Conservation (phyloP, 1,140 invertebrate species). For the Drosophila carrolli region DNA sequence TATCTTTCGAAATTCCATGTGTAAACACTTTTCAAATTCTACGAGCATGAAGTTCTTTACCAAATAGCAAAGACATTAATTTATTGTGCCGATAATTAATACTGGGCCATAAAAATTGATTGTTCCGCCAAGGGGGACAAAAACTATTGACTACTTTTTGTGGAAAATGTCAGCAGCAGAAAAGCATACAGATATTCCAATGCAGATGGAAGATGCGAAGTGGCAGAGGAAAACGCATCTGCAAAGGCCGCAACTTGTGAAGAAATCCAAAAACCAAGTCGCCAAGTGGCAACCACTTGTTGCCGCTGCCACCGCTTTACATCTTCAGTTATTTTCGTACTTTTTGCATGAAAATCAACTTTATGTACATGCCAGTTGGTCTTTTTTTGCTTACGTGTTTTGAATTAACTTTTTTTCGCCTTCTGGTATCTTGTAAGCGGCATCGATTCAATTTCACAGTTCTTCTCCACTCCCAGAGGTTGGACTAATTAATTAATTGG, state of each 20-base stretch:
- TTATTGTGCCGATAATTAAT: conserved; percentile 26
- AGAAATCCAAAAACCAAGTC: conserved; percentile 39
- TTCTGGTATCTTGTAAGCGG: conserved; percentile 39
- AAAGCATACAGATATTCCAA: neutral
- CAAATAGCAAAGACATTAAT: neutral
- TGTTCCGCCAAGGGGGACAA: conserved; percentile 8
- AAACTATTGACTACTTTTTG: conserved; percentile 44
- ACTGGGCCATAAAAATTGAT: conserved; percentile 36
- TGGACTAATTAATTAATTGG: conserved; percentile 60
- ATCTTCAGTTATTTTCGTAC: conserved; percentile 17
- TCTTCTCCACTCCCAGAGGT: conserved; percentile 13
- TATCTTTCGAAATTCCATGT: neutral
- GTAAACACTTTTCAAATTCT: neutral
- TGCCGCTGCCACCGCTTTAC: conserved; percentile 23
- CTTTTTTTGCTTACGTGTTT: conserved; percentile 19
- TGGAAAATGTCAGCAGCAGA: conserved; percentile 14
- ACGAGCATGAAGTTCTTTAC: neutral
- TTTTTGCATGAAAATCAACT: conserved; percentile 43
- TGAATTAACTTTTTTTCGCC: conserved; percentile 26
- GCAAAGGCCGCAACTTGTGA: conserved; percentile 55
- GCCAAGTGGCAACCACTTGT: conserved; percentile 33
- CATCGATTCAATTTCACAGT: conserved; percentile 27
- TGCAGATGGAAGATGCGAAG: neutral
- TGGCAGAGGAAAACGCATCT: conserved; percentile 33
- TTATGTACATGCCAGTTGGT: conserved; percentile 14